phyloP scores from a whole-genome alignment of 2,113 vertebrate species.

The Oriolus oriolus region DNA sequence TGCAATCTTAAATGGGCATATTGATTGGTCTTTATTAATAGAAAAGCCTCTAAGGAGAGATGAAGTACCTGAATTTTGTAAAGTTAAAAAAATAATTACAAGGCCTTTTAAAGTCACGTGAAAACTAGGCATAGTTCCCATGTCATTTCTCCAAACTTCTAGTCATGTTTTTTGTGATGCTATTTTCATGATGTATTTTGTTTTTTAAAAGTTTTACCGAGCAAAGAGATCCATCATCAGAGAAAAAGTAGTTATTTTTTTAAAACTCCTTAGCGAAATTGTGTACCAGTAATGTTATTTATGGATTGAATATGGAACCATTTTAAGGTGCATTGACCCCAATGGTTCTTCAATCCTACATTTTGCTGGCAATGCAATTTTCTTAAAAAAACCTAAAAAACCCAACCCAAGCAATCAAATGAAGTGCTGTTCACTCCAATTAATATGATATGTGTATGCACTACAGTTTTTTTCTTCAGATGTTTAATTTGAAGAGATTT shows the following conservation, averaged over 20 bases:
- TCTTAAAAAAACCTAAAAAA: neutral
- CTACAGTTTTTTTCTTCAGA: neutral
- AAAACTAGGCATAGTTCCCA: neutral
- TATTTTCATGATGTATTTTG: neutral
- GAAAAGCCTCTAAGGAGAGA: neutral
- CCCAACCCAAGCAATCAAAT: neutral
- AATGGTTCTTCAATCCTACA: neutral
- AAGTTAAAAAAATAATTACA: neutral
- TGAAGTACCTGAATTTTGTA: neutral
- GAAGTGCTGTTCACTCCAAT: neutral
- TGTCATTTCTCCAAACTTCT: neutral
- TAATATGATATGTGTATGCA: neutral
- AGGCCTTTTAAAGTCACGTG: neutral
- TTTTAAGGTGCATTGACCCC: neutral
- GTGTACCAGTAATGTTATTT: neutral
- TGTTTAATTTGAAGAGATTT: neutral
- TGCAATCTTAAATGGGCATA: neutral
- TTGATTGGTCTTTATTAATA: conserved; percentile 14
- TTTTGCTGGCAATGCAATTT: neutral
- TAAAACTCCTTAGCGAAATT: neutral
- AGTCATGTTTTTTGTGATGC: neutral
- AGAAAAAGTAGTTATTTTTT: neutral
- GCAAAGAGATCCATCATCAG: neutral
- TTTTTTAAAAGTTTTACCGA: neutral
- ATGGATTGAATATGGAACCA: neutral